A percentile compares a stretch with the other conserved stretches of the same genome.
phyloP scores from a whole-genome alignment of 1,140 invertebrate species.

The Drosophila mayri region DNA sequence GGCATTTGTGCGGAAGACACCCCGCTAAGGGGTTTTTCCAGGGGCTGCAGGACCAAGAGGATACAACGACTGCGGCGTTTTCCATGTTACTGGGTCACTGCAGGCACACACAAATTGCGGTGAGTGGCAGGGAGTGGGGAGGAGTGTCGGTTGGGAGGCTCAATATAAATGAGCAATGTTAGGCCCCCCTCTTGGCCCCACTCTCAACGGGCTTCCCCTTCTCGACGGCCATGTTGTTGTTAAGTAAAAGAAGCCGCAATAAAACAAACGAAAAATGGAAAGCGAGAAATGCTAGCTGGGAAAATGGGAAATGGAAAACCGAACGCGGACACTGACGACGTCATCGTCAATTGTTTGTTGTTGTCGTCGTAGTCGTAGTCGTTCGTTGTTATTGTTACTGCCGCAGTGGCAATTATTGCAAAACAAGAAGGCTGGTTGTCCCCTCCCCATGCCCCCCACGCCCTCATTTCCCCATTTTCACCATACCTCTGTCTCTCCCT shows the following conservation, averaged over 20 bases:
- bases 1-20: constrained; percentile 83
- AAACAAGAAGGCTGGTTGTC: constrained; percentile 52
- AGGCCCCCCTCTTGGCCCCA: not conserved
- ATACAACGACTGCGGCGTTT: constrained; percentile 64
- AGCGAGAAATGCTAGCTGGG: constrained; percentile 34
- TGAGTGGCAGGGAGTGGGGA: constrained; percentile 2
- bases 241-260: constrained; percentile 72
- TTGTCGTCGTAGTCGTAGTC: not conserved
- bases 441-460: not conserved
- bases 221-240: constrained; percentile 36
- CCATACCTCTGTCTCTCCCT: not conserved
- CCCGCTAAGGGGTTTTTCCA: constrained; percentile 66
- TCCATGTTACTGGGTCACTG: constrained; percentile 84
- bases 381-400: constrained; percentile 27
- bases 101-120: constrained; percentile 82
- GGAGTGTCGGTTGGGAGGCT: not conserved
- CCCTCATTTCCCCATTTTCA: not conserved
- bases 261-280: constrained; percentile 63
- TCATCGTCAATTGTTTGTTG: constrained; percentile 51
- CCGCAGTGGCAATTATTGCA: constrained; percentile 65
- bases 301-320: constrained; percentile 47
- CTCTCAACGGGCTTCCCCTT: not conserved
- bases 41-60: constrained; percentile 26
- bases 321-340: constrained; percentile 44
- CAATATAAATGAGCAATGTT: constrained; percentile 82